These are phyloP conservation scores for Pseudococcus viburni DNA, from an alignment of 2,888 invertebrate genomes.

Conservation along the genomic window DNA sequence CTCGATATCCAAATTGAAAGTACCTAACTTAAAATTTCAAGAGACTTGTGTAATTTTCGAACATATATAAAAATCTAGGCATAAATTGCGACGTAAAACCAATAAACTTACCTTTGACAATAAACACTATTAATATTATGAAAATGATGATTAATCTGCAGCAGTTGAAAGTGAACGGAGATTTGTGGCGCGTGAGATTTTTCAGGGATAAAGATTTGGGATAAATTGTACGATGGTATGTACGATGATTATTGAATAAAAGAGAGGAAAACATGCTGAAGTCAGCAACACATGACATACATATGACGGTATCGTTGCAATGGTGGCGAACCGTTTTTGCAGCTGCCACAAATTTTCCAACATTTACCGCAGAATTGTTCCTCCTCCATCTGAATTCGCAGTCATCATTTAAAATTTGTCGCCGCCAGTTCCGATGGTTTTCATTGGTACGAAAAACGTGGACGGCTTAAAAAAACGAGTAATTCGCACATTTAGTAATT, in stretches of 20 bases:
- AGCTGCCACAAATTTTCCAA: slow-evolving; percentile 49
- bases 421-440: background rate
- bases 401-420: slow-evolving; percentile 41
- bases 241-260: slow-evolving; percentile 50
- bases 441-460: slow-evolving; percentile 3
- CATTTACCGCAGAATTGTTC: slow-evolving; percentile 44
- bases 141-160: slow-evolving; percentile 30
- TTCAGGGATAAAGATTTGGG: background rate
- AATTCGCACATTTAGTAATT: slow-evolving; percentile 14
- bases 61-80: too few species aligned
- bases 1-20: too few species aligned
- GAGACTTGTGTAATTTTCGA: too few species aligned
- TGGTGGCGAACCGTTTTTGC: slow-evolving; percentile 53
- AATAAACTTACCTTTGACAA: slow-evolving; percentile 53
- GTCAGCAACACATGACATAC: slow-evolving; percentile 62
- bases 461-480: background rate
- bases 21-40: too few species aligned
- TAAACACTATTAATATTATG: slow-evolving; percentile 30
- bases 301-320: slow-evolving; percentile 60
- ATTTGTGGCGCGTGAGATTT: background rate
- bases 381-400: slow-evolving; percentile 61
- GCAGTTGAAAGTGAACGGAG: slow-evolving; percentile 1
- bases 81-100: background rate
- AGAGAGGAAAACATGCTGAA: slow-evolving; percentile 59
- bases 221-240: slow-evolving; percentile 60